Evolutionary conservation across 2,113 vertebrate species (phyloP).

Genomic region (Cottus gobio): DNA sequence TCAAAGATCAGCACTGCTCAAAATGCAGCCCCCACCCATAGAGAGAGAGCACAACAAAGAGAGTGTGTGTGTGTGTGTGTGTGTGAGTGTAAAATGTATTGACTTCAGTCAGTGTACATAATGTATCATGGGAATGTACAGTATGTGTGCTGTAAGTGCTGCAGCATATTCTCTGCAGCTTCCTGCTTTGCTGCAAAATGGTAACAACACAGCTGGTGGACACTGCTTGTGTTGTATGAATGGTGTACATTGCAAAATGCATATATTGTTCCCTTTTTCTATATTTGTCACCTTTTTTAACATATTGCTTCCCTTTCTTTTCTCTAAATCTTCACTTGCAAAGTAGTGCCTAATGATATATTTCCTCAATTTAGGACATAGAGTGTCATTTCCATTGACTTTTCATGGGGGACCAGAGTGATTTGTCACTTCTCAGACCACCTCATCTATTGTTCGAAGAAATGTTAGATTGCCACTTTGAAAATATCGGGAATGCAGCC

Average conservation of each 20-base stretch:
- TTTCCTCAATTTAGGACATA: not conserved
- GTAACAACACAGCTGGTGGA: slow-evolving; percentile 1
- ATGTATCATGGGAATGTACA: slow-evolving; percentile 37
- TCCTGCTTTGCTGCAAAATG: slow-evolving; percentile 11
- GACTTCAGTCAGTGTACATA: slow-evolving; percentile 28
- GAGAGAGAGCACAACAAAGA: slow-evolving; percentile 60
- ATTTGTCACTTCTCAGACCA: slow-evolving; percentile 1
- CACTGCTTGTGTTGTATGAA: not conserved
- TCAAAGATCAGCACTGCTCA: slow-evolving; percentile 73
- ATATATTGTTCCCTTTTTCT: not conserved
- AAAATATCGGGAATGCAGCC: not conserved
- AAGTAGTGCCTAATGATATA: not conserved
- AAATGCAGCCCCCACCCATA: slow-evolving; percentile 67
- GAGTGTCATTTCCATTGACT: not conserved
- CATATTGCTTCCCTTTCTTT: not conserved
- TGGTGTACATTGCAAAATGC: not conserved
- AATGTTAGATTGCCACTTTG: no score
- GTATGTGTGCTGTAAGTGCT: slow-evolving; percentile 15
- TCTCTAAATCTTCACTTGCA: not conserved
- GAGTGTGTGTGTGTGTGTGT: slow-evolving; percentile 9
- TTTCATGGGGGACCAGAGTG: not conserved
- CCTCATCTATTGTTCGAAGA: not conserved
- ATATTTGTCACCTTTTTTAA: not conserved
- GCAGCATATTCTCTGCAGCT: slow-evolving; percentile 25
- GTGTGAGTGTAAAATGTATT: slow-evolving; percentile 23